These are phyloP conservation scores for Syngnathoides biaculeatus DNA, from an alignment of 2,113 vertebrate species.

Conservation along the genomic window DNA sequence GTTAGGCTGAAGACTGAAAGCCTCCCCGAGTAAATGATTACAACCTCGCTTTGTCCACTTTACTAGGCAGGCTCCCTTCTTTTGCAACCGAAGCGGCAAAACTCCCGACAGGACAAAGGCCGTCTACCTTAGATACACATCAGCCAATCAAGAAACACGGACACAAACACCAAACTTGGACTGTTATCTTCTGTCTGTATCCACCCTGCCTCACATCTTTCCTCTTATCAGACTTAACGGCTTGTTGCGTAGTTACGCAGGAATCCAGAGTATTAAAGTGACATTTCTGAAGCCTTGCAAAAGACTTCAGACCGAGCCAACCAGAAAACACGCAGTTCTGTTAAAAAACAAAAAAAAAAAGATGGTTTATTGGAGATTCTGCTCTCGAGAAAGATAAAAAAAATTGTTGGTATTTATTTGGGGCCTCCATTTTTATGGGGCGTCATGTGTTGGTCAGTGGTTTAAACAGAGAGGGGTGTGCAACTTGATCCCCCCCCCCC, in stretches of 20 bases:
- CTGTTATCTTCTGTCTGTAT: constrained; percentile 35
- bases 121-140: constrained; percentile 16
- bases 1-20: neutral
- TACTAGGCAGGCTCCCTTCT: constrained; percentile 7
- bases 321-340: constrained; percentile 11
- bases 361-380: constrained; percentile 26
- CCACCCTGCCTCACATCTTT: constrained; percentile 26
- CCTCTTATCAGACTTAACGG: constrained; percentile 40
- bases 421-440: constrained; percentile 13
- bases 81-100: constrained; percentile 4
- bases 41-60: constrained; percentile 4
- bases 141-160: constrained; percentile 1
- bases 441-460: constrained; percentile 11
- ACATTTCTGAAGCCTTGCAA: constrained; percentile 26
- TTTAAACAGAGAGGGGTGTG: neutral
- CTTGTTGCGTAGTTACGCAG: constrained; percentile 18
- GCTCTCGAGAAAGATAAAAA: constrained; percentile 1
- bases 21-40: constrained; percentile 1
- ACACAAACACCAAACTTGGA: constrained; percentile 6
- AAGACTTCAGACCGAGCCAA: constrained; percentile 12
- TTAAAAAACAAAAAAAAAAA: constrained; percentile 3
- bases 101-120: constrained; percentile 16
- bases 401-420: constrained; percentile 18
- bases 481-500: neutral
- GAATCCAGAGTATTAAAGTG: constrained; percentile 43